Evolutionary conservation across 2,797 vertebrate species (phyloP).

Genomic region (Cuculus canorus): DNA sequence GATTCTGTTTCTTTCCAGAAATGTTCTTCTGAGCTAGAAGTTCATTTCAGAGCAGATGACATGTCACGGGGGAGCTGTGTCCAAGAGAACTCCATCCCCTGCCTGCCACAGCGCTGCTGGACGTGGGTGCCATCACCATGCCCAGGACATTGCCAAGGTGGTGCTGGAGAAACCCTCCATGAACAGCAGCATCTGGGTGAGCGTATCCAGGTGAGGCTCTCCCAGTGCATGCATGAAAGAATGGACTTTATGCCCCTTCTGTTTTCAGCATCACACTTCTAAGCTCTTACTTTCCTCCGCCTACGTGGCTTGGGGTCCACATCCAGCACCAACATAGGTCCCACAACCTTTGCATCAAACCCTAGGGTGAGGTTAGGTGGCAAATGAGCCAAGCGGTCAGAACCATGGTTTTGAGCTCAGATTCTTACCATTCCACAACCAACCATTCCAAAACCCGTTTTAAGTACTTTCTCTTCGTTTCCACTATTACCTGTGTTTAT

Average conservation of each 20-base stretch:
- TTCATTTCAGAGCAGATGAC: rapidly evolving
- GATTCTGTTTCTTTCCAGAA: neutral
- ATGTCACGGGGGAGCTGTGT: neutral
- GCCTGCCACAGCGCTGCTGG: neutral
- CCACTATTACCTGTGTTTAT: neutral
- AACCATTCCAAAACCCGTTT: neutral
- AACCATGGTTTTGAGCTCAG: neutral
- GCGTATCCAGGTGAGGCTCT: rapidly evolving
- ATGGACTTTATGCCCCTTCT: neutral
- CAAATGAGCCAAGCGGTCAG: neutral
- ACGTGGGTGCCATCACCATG: neutral
- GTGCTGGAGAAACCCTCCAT: neutral
- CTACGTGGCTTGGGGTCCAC: neutral
- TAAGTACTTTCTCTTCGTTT: neutral
- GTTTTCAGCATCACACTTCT: neutral
- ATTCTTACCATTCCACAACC: neutral
- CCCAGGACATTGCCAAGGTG: rapidly evolving
- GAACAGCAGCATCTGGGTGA: neutral
- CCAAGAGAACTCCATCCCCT: neutral
- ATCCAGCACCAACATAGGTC: rapidly evolving
- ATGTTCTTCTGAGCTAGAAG: neutral
- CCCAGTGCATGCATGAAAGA: neutral
- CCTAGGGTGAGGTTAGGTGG: neutral
- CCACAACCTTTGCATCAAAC: rapidly evolving
- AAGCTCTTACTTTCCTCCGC: neutral